Evolutionary conservation across 2,113 vertebrate genomes (phyloP), one percentile per base, ranked within the genome.

Genomic region (Phainopepla nitens): DNA sequence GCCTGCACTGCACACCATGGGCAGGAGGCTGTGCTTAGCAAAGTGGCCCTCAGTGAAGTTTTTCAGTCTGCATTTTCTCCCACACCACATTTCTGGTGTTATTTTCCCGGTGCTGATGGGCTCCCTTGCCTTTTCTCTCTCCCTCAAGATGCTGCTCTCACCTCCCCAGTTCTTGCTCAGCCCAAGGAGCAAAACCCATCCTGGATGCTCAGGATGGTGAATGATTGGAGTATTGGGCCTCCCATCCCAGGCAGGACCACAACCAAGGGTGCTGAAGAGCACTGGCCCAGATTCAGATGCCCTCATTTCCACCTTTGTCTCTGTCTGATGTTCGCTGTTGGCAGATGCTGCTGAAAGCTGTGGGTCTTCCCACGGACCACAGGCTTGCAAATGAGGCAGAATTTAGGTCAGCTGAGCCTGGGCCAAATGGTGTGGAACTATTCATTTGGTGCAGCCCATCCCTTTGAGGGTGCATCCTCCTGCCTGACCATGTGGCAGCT

Each of bases 361-460:
- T 66, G 93, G 91, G 60, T 92, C 89, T 96, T 95, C 94, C 95
- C 94, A 94, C 31, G 0, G 84, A 91, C 24, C 66, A 81, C 10
- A 36, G 83, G 54, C 86, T 90, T 33, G 83, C 61, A 93, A 89
- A 92, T 93, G 33, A 90, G 77, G 69, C 86, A 94, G 94, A 87
- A 97, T 95, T 94, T 58, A 90, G 96, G 95, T 97, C 96, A 94
- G 86, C 86, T 96, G 96, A 97, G 60, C 64, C 19, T 71, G 60
- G 81, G 93, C 94, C 95, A 96, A 89, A 33, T 23, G 68, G 56
- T 91, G 84, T 36, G 83, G 87, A 47, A 15, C 39, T n/a, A 5
- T 15, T 53, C 14, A 18, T 47, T 70, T 83, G 87, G 68, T 90
- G 2, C 2, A 27, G 64, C 20, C 70, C 65, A 57, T 82, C 80